phyloP scores from a whole-genome alignment of 2,888 invertebrate species.

The Pyrochroa serraticornis region DNA sequence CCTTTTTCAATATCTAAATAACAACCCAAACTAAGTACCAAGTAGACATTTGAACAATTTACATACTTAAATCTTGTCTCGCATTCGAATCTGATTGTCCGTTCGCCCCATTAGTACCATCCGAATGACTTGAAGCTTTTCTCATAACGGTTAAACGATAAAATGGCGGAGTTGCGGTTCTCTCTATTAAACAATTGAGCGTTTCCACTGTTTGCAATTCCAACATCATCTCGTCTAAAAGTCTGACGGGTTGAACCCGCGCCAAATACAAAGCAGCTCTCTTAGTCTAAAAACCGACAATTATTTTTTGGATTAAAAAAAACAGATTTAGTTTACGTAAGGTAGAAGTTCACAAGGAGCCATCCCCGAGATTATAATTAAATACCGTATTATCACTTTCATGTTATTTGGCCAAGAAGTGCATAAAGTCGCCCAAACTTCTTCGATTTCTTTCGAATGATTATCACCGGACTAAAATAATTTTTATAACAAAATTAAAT shows the following conservation, averaged over 20 bases:
- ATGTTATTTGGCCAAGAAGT: slow-evolving; percentile 97
- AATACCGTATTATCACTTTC: slow-evolving; percentile 93
- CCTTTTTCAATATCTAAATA: slow-evolving; percentile 81
- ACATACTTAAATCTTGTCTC: slow-evolving; percentile 54
- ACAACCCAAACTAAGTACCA: slow-evolving; percentile 56
- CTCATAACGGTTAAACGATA: slow-evolving; percentile 92
- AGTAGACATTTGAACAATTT: slow-evolving; percentile 32
- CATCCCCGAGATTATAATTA: slow-evolving; percentile 96
- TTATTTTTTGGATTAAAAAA: slow-evolving; percentile 9
- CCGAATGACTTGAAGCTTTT: slow-evolving; percentile 85
- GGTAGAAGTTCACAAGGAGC: slow-evolving; percentile 93
- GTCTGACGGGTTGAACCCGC: slow-evolving; percentile 86
- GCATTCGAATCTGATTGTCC: slow-evolving; percentile 60
- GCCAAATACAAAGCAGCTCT: slow-evolving; percentile 93
- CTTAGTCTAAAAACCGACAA: slow-evolving; percentile 74
- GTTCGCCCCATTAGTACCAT: slow-evolving; percentile 62
- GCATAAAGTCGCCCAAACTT: slow-evolving; percentile 94
- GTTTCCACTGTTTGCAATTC: slow-evolving; percentile 98
- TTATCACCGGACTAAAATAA: slow-evolving; percentile 85
- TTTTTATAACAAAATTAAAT: not conserved
- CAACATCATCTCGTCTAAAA: slow-evolving; percentile 96
- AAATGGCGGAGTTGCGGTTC: slow-evolving; percentile 98
- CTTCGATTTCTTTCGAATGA: slow-evolving; percentile 94
- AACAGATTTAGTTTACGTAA: slow-evolving; percentile 69
- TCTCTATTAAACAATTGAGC: slow-evolving; percentile 91